Conservation (phyloP, 23 tunicate species). For the Trididemnum nubilum region DNA sequence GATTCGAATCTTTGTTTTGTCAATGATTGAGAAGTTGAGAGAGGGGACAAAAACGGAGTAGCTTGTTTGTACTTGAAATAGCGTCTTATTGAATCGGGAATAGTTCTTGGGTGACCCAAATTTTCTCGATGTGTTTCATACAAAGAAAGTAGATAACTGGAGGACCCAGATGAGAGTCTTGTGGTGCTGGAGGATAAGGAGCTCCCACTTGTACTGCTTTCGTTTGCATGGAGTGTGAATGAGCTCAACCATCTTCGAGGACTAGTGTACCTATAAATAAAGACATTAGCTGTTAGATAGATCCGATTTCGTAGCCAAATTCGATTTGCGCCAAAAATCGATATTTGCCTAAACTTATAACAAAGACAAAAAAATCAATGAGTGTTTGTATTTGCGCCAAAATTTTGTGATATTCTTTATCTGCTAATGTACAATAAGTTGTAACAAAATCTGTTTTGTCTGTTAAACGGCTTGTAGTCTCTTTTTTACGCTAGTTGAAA, state of each 20-base stretch:
- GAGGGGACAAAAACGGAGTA: background rate
- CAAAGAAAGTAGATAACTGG: constrained; percentile 23
- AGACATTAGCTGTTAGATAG: too few relatives aligned
- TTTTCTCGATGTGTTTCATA: constrained; percentile 33
- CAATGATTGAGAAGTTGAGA: background rate
- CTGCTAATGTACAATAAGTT: too few relatives aligned
- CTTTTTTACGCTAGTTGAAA: too few relatives aligned
- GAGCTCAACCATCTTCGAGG: constrained; percentile 39
- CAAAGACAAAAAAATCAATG: too few relatives aligned
- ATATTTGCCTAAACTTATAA: too few relatives aligned
- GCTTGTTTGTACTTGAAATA: background rate
- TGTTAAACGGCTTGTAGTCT: too few relatives aligned
- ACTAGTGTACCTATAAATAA: constrained; percentile 27
- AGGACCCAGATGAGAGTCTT: background rate
- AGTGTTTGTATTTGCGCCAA: too few relatives aligned
- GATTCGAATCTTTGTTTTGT: background rate
- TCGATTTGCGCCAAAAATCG: too few relatives aligned
- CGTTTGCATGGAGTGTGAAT: background rate
- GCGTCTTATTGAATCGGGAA: constrained; percentile 44
- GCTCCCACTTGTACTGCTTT: constrained; percentile 31
- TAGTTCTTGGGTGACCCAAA: constrained; percentile 21
- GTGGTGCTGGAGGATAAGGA: constrained; percentile 26
- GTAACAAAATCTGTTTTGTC: too few relatives aligned
- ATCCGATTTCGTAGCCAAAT: too few relatives aligned
- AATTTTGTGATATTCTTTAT: too few relatives aligned